A percentile compares a stretch with the other conserved stretches of the same genome.
phyloP scores from a whole-genome alignment of 1,140 invertebrate species.

The Mesaphorura yosii region DNA sequence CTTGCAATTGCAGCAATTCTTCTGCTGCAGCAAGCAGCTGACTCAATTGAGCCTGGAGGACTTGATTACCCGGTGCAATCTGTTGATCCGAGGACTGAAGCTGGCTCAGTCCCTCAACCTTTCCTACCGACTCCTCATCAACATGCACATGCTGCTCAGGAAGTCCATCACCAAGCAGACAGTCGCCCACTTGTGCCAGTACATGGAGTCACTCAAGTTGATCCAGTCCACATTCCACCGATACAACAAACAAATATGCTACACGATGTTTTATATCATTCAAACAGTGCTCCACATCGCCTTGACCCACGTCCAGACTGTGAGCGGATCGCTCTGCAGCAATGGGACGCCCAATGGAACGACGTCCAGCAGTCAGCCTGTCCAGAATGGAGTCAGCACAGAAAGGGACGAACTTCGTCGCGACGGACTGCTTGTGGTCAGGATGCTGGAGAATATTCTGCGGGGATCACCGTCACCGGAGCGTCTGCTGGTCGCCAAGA shows the following conservation, averaged over 20 bases:
- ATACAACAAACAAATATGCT: slow-evolving; percentile 44
- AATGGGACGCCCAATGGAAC: background rate
- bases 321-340: slow-evolving; percentile 37
- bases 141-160: slow-evolving; percentile 60
- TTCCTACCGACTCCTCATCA: slow-evolving; percentile 54
- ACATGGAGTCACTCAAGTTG: slow-evolving; percentile 70
- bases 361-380: no score
- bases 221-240: slow-evolving; percentile 53
- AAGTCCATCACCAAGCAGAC: slow-evolving; percentile 66
- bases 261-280: slow-evolving; percentile 50
- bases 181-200: slow-evolving; percentile 60
- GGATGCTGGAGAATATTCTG: slow-evolving; percentile 21
- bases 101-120: slow-evolving; percentile 36
- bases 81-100: slow-evolving; percentile 50
- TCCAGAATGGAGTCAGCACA: no score
- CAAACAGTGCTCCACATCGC: slow-evolving; percentile 58
- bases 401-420: slow-evolving; percentile 39
- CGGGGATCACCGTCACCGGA: slow-evolving; percentile 52
- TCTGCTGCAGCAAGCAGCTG: slow-evolving; percentile 33
- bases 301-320: slow-evolving; percentile 45
- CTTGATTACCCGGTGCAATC: slow-evolving; percentile 47
- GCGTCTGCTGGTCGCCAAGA: slow-evolving; percentile 49
- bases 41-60: slow-evolving; percentile 47
- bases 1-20: slow-evolving; percentile 32
- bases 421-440: slow-evolving; percentile 44